Percentiles rank a stretch among this genome's conserved stretches.
phyloP scores from a whole-genome alignment of 23 tunicate genomes.

The Trididemnum clinides region DNA sequence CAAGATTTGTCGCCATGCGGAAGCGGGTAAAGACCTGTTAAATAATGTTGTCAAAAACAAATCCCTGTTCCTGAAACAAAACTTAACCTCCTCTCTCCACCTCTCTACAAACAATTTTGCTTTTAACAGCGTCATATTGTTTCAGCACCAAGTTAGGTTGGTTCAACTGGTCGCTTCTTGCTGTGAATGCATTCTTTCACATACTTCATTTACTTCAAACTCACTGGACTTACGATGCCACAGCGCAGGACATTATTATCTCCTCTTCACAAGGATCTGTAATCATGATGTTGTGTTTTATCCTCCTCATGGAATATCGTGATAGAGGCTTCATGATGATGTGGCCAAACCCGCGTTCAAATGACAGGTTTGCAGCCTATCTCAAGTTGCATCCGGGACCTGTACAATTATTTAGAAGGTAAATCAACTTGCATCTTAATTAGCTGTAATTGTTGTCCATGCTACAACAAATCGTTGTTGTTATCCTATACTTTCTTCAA shows the following conservation, averaged over 20 bases:
- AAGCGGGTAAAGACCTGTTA: no score
- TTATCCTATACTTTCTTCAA: no score
- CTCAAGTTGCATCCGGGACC: constrained; percentile 73
- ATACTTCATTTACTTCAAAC: constrained; percentile 93
- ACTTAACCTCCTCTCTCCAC: no score
- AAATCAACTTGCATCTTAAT: no score
- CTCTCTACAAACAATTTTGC: no score
- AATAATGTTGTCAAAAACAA: no score
- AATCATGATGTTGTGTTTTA: constrained; percentile 87
- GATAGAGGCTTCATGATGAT: constrained; percentile 85
- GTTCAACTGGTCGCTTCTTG: constrained; percentile 85
- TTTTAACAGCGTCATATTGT: no score
- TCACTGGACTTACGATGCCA: constrained; percentile 94
- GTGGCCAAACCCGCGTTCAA: constrained; percentile 95
- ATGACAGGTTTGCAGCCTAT: constrained; percentile 74
- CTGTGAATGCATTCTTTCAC: constrained; percentile 85
- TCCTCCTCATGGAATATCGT: constrained; percentile 91
- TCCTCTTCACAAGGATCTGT: constrained; percentile 94
- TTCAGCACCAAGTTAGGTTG: constrained; percentile 65
- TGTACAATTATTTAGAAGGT: constrained; percentile 82
- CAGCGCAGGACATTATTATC: constrained; percentile 87
- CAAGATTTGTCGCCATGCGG: no score
- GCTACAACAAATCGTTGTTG: no score
- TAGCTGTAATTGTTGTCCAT: no score
- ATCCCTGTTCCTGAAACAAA: no score